Base-by-base conservation (phyloP, 2,888 invertebrate species). In the Drosophila mayaguana region DNA sequence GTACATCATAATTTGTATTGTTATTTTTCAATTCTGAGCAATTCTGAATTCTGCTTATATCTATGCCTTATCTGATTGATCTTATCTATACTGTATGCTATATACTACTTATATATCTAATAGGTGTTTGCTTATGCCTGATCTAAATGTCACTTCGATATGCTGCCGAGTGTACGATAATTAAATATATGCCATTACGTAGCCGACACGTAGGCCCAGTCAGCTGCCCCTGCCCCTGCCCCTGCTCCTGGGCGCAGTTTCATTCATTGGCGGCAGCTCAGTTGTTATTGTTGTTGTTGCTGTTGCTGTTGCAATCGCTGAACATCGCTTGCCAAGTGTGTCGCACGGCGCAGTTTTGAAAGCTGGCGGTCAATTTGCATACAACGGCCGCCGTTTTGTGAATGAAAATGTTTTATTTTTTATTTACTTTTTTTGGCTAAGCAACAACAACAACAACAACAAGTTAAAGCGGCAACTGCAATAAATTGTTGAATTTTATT, bases 401-500 rank as follows among this genome's bases (percentile, higher is more conserved):
- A 85, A 85, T 85, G 84, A 85, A 85, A 88, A 76, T 20, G 25
- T 12, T 16, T 46, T 42, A 38, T 36, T 1, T 51, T 28, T n/a
- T 51, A 8, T 32, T 32, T 32, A 7, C 16, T 38, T 38, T 16
- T 38, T 40, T 43, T 57, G 34, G 56, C 56, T 75, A 56, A 43
- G 32, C 42, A 59, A 65, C 86, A 79, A 75, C 78, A 84, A 88
- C 83, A 88, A 88, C 6, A 38, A 38, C 38, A 85, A 88, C 83
- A 88, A 89, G 89, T 90, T 89, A 82, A 90, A 81, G 76, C 80
- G 75, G 82, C 75, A 88, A 91, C 83, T 81, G 85, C 87, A 90
- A 92, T 91, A 92, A 91, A 91, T 91, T 91, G 86, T 83, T 81
- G 79, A 83, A 81, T 88, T 91, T 90, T 91, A 90, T 91, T 90